Evolutionary conservation across 2,113 vertebrate genomes (phyloP).

Genomic region (Erinaceus europaeus): DNA sequence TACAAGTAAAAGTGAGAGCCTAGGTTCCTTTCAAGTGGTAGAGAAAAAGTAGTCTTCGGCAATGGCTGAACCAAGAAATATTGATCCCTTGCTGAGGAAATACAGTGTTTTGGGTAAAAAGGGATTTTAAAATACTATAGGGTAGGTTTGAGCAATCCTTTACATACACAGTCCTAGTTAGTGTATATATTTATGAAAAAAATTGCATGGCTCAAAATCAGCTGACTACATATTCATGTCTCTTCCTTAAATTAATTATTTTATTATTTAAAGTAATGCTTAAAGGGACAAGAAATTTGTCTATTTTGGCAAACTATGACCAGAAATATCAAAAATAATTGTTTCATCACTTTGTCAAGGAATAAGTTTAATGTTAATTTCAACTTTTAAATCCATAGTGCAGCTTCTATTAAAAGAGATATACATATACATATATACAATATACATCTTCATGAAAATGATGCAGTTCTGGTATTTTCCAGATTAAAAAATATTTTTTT

Average conservation of each 20-base stretch:
- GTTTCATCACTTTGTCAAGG: no score
- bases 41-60: not conserved
- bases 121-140: not conserved
- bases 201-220: not conserved
- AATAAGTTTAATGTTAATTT: no score
- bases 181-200: not conserved
- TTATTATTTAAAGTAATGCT: not conserved
- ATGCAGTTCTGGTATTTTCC: no score
- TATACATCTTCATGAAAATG: no score
- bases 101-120: not conserved
- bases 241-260: not conserved
- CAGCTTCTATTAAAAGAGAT: no score
- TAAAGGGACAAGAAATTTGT: not conserved
- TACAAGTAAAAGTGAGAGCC: slow-evolving; percentile 40
- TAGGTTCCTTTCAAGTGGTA: not conserved
- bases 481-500: no score
- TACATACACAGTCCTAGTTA: not conserved
- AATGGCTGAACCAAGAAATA: slow-evolving; percentile 8
- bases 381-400: no score
- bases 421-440: no score
- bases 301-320: slow-evolving; percentile 4
- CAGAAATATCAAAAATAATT: no score
- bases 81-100: not conserved
- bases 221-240: not conserved
- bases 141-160: not conserved